Percentiles rank a stretch among this genome's conserved stretches.
phyloP scores from a whole-genome alignment of 2,797 vertebrate genomes.

The Leptodactylus fallax region DNA sequence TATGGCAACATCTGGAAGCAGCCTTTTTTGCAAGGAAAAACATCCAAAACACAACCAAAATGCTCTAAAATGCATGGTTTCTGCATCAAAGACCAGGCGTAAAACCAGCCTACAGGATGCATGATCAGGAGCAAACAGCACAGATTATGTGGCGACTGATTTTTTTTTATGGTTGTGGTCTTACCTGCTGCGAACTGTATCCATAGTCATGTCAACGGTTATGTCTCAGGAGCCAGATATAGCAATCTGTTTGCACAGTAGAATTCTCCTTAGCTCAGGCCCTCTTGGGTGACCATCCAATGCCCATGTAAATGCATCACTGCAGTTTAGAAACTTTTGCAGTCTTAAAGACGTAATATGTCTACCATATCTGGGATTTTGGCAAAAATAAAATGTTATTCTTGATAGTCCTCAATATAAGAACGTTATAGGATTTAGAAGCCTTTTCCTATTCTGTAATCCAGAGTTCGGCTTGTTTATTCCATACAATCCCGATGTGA shows the following conservation, averaged over 20 bases:
- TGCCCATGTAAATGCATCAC: slow-evolving; percentile 27
- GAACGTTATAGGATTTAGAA: neutral
- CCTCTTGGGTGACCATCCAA: slow-evolving; percentile 16
- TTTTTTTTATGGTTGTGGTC: neutral
- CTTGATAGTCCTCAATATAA: neutral
- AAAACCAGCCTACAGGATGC: neutral
- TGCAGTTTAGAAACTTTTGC: neutral
- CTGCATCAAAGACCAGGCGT: too few relatives aligned
- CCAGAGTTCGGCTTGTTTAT: neutral
- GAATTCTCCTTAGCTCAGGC: slow-evolving; percentile 36
- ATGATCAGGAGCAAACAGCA: neutral
- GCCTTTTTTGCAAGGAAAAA: too few relatives aligned
- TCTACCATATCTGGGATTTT: neutral
- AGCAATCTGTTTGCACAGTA: slow-evolving; percentile 33
- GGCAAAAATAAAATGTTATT: neutral
- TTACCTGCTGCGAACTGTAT: slow-evolving; percentile 61
- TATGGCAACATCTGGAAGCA: too few relatives aligned
- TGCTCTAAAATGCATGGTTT: too few relatives aligned
- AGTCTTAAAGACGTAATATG: neutral
- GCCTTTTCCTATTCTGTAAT: neutral
- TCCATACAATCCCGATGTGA: slow-evolving; percentile 7
- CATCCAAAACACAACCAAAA: too few relatives aligned
- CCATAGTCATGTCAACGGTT: slow-evolving; percentile 32
- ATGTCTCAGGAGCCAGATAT: neutral
- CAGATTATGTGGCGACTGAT: neutral